Conservation (phyloP, 2,888 invertebrate species). For the Neuroscelio doddi region DNA sequence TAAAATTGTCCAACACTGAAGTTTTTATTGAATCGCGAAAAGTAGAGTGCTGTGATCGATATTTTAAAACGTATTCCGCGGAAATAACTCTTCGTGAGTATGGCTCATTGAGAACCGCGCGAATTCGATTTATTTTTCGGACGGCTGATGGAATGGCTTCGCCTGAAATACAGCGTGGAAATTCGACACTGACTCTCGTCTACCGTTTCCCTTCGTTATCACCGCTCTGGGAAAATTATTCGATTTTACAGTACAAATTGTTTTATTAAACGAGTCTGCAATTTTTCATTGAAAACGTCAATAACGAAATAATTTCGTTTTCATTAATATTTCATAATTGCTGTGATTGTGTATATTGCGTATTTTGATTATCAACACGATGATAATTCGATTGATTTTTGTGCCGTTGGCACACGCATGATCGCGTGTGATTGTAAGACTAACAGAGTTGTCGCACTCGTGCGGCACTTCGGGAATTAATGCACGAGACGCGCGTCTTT, state of each 20-base stretch:
- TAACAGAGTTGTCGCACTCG: conserved; percentile 4
- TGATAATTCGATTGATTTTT: conserved; percentile 3
- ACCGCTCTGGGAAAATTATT: too few relatives aligned
- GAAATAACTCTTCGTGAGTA: conserved; percentile 58
- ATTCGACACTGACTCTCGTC: conserved; percentile 51
- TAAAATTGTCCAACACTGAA: too few relatives aligned
- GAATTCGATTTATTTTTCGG: conserved; percentile 64
- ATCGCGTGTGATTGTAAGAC: neutral
- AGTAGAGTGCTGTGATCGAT: conserved; percentile 23
- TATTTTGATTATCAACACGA: too few relatives aligned
- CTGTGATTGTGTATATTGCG: too few relatives aligned
- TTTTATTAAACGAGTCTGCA: neutral
- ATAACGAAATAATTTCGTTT: too few relatives aligned
- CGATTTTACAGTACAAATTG: too few relatives aligned
- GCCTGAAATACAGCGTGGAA: conserved; percentile 51
- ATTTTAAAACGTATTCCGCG: conserved; percentile 15
- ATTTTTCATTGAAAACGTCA: neutral
- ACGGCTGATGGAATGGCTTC: conserved; percentile 36
- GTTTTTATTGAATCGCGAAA: conserved; percentile 15
- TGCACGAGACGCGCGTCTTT: conserved; percentile 59
- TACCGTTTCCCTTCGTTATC: conserved; percentile 3
- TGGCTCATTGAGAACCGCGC: conserved; percentile 59
- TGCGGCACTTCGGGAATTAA: conserved; percentile 8
- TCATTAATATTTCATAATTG: too few relatives aligned
- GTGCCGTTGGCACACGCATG: neutral